Conservation (phyloP, 35 echinoderm and acorn worm species). For the Diadema setosum region DNA sequence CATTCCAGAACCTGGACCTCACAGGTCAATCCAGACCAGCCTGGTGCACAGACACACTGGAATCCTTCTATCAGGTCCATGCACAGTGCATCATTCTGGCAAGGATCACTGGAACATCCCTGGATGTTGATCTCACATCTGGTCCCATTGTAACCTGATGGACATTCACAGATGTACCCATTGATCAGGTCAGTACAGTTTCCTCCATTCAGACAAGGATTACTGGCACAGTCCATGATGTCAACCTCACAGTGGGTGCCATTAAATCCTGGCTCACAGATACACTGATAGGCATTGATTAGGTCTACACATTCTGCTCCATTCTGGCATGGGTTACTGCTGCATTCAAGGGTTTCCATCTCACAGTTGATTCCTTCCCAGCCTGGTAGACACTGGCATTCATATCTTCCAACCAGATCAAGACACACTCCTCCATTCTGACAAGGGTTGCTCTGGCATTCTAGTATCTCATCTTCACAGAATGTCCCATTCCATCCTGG, state of each 20-base stretch:
- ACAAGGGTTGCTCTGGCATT: conserved; percentile 65
- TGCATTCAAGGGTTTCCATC: conserved; percentile 42
- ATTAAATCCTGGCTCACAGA: background rate
- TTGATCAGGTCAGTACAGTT: conserved; percentile 22
- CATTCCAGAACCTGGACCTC: background rate
- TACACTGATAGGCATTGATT: conserved; percentile 23
- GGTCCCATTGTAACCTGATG: conserved; percentile 2
- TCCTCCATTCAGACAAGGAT: conserved; percentile 37
- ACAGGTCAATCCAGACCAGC: conserved; percentile 37
- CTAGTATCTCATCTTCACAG: conserved; percentile 62
- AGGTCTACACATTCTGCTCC: conserved; percentile 22
- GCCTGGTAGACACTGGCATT: conserved; percentile 38
- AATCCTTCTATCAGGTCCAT: conserved; percentile 13
- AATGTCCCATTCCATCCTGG: conserved; percentile 31
- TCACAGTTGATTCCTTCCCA: conserved; percentile 56
- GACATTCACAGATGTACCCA: conserved; percentile 12
- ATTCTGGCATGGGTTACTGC: conserved; percentile 38
- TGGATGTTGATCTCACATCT: background rate
- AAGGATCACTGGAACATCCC: conserved; percentile 61
- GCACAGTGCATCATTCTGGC: conserved; percentile 53
- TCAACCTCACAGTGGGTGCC: conserved; percentile 33
- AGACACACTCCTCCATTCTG: conserved; percentile 24
- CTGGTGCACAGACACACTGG: conserved; percentile 17
- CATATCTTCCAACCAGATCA: conserved; percentile 12
- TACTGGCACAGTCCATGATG: conserved; percentile 21